phyloP scores from a whole-genome alignment of 2,797 vertebrate species.

The Knipowitschia caucasica region DNA sequence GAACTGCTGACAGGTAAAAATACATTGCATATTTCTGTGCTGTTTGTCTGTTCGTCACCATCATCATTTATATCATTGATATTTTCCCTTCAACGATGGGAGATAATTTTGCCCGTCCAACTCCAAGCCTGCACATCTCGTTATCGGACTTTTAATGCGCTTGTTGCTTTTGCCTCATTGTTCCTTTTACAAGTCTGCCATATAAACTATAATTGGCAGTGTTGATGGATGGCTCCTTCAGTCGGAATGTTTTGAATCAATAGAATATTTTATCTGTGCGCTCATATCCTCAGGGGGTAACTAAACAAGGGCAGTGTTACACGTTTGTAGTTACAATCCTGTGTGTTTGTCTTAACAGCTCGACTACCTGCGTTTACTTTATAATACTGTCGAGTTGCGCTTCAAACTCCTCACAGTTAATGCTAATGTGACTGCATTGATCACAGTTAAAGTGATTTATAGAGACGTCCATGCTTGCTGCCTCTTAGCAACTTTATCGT shows the following conservation, averaged over 20 bases:
- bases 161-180: slow-evolving; percentile 2
- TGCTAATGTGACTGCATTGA: not conserved
- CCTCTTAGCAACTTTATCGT: not conserved
- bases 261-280: not conserved
- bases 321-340: not conserved
- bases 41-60: too few species aligned
- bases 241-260: not conserved
- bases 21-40: too few species aligned
- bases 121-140: not conserved
- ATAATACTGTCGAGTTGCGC: not conserved
- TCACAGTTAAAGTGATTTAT: slow-evolving; percentile 6
- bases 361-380: not conserved
- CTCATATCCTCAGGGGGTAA: not conserved
- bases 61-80: not conserved
- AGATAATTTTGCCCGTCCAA: not conserved
- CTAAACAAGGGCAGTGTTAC: not conserved
- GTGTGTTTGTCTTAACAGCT: not conserved
- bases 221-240: slow-evolving; percentile 1
- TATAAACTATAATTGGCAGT: not conserved
- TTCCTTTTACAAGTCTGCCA: not conserved
- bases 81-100: not conserved
- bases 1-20: too few species aligned
- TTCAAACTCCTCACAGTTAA: not conserved
- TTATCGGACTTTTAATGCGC: not conserved
- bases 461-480: not conserved